Conservation (phyloP, 2,113 vertebrate species). For the Elaphurus davidianus region DNA sequence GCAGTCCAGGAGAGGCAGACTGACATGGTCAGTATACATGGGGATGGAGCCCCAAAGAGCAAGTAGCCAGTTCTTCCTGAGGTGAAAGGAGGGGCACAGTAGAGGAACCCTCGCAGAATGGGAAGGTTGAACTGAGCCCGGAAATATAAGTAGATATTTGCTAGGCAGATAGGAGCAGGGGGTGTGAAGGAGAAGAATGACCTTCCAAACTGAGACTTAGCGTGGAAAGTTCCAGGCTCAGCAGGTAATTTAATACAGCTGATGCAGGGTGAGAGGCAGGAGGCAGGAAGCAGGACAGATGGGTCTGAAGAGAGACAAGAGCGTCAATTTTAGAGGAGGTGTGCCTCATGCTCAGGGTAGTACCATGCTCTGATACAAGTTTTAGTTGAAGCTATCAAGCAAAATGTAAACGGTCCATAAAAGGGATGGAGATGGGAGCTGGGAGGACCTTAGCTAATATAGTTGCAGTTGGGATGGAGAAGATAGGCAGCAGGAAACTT, state of each 20-base stretch:
- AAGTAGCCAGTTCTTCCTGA: background rate
- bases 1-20: background rate
- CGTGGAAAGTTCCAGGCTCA: background rate
- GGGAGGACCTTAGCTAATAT: background rate
- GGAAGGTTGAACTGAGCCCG: background rate
- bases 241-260: background rate
- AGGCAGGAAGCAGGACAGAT: slow-evolving; percentile 16
- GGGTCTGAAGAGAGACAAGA: background rate
- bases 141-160: slow-evolving; percentile 36
- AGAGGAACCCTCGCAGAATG: background rate
- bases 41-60: background rate
- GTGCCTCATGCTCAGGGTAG: background rate
- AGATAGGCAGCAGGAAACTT: background rate
- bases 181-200: slow-evolving; percentile 42
- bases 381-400: background rate
- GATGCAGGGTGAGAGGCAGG: background rate
- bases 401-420: background rate
- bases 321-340: background rate
- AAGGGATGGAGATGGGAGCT: background rate
- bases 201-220: slow-evolving; percentile 28
- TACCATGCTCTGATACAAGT: background rate
- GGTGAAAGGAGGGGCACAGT: background rate
- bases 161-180: slow-evolving; percentile 44
- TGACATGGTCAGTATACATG: background rate
- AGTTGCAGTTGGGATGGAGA: background rate